These are phyloP conservation scores for Papilio elwesi DNA, from an alignment of 2,888 invertebrate genomes.

Conservation along the genomic window DNA sequence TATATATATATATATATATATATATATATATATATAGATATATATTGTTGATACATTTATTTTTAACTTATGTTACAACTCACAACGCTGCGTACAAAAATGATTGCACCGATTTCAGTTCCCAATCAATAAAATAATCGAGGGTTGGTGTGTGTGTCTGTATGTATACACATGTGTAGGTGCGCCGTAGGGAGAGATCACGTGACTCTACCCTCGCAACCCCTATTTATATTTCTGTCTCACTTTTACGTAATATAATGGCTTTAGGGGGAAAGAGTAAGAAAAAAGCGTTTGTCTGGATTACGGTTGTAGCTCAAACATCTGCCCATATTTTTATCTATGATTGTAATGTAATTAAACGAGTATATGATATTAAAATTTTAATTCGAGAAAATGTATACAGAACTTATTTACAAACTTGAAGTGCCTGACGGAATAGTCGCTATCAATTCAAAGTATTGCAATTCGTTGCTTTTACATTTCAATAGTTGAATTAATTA, in stretches of 20 bases:
- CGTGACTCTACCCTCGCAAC: constrained; percentile 75
- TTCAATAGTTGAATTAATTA: constrained; percentile 19
- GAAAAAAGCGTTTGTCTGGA: constrained; percentile 55
- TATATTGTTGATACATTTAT: not conserved
- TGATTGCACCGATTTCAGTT: constrained; percentile 65
- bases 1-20: not conserved
- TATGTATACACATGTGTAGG: constrained; percentile 56
- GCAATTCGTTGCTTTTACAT: constrained; percentile 28
- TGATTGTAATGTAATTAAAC: constrained; percentile 7
- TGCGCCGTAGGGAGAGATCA: constrained; percentile 64
- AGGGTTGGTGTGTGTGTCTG: constrained; percentile 53
- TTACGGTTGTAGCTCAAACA: constrained; percentile 72
- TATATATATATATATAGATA: not conserved
- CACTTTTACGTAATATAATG: constrained; percentile 52
- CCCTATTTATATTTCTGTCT: constrained; percentile 64
- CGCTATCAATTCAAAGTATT: not conserved
- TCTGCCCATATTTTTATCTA: constrained; percentile 76
- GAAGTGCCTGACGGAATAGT: constrained; percentile 6
- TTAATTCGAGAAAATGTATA: not conserved
- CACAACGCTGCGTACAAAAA: not conserved
- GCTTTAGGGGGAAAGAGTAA: constrained; percentile 49
- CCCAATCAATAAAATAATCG: constrained; percentile 74
- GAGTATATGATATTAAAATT: constrained; percentile 5
- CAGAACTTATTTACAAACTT: not conserved
- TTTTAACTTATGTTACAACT: not conserved